Percentiles rank a stretch among this genome's conserved stretches.
Evolutionary conservation across 2,797 vertebrate species (phyloP).

Genomic region (Propithecus deckenii): DNA sequence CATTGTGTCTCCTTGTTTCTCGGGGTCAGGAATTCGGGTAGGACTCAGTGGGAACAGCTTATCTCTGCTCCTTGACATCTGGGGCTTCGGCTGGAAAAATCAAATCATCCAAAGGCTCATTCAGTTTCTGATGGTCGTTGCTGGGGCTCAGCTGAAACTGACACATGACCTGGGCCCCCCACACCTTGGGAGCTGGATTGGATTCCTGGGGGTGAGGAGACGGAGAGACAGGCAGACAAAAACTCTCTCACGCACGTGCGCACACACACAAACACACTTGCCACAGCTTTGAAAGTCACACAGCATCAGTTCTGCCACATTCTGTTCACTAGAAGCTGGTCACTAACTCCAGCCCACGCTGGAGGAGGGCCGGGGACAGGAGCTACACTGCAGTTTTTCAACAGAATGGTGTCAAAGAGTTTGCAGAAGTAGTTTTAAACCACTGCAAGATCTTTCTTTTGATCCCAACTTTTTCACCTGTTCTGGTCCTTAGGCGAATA

Average conservation of each 20-base stretch:
- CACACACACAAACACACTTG: neutral
- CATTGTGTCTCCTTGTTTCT: neutral
- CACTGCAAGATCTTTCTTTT: neutral
- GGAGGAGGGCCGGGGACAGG: neutral
- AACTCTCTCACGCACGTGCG: rapidly evolving
- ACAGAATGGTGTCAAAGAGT: neutral
- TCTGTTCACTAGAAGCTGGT: neutral
- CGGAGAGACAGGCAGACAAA: neutral
- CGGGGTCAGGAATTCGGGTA: neutral
- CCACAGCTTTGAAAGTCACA: neutral
- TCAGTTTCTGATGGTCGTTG: neutral
- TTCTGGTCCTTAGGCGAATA: neutral
- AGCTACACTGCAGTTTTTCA: neutral
- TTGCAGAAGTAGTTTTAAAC: neutral
- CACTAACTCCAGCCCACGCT: neutral
- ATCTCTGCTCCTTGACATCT: neutral
- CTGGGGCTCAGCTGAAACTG: neutral
- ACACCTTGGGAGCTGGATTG: neutral
- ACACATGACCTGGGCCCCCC: neutral
- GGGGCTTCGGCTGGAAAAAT: neutral
- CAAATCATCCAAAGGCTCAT: neutral
- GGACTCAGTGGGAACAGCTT: neutral
- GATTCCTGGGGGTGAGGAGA: neutral
- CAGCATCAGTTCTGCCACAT: neutral
- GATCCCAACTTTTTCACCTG: neutral